Evolutionary conservation across 2,797 vertebrate genomes (phyloP), one percentile per base, ranked within the genome.

Genomic region (Pseudopleuronectes americanus): DNA sequence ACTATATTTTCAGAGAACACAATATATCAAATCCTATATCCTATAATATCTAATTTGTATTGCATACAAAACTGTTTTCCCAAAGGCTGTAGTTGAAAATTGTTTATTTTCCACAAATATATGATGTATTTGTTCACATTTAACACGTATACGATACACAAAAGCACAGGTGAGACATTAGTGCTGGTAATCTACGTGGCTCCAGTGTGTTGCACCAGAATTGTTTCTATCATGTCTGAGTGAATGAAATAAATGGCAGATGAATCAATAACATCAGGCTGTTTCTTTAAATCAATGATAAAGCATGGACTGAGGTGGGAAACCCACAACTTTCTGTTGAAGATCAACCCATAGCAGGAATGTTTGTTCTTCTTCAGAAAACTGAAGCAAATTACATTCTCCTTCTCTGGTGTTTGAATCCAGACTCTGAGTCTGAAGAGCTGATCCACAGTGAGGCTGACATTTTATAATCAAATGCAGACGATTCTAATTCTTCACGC

Each of bases 51-150:
- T 31, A 0, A 31, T 31, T 31, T 31, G 28, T 31, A 31, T 8
- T 31, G 7, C 7, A 8, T 33, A 33, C 2, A 33, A 33, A 33
- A 33, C 31, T 3, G 9, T 23, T 23, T 52, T 23, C 48, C 41
- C 41, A 17, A 75, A 55, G 48, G 1, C 3, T 24, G 12, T 48
- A 9, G 16, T 23, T 66, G 9, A 64, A 76, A 79, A 62, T 48
- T 3, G 38, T 84, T 84, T 83, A 85, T 85, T 89, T 62, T 57
- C 23, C 75, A 74, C 22, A 79, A 84, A 78, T 76, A 72, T 75
- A 84, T 69, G 4, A 2, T 51, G 57, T 33, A 33, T 67, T 63
- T 64, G 28, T 63, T 17, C 36, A 81, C 53, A 68, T 55, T 70
- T 2, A 72, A 70, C 56, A 80, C 21, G 17, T 28, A 21, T 9